Percentiles rank a stretch among this genome's conserved stretches.
These are phyloP conservation scores for Premnoplex brunnescens DNA, from an alignment of 2,797 vertebrate genomes.

Conservation along the genomic window DNA sequence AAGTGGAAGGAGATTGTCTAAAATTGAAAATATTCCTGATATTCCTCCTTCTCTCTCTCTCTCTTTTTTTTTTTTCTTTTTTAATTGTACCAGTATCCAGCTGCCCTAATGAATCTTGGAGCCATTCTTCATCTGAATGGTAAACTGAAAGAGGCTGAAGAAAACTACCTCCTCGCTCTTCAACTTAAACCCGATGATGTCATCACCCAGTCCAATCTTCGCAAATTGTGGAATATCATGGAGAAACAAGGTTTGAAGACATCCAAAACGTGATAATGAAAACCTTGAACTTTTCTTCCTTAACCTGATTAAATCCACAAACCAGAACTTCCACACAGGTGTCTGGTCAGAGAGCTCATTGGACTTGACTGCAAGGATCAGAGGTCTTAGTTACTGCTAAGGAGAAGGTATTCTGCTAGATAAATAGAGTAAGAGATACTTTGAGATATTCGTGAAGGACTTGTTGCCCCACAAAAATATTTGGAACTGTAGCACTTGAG, in stretches of 20 bases:
- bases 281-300: neutral
- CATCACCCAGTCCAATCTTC: conserved; percentile 98
- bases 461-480: conserved; percentile 34
- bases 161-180: conserved; percentile 95
- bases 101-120: conserved; percentile 97
- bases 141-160: conserved; percentile 91
- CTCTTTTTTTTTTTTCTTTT: neutral
- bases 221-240: conserved; percentile 99
- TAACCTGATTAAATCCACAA: conserved; percentile 7
- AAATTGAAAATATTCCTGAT: conserved; percentile 19
- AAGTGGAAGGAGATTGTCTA: conserved; percentile 22
- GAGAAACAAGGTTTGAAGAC: conserved; percentile 97
- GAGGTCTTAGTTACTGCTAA: conserved; percentile 61
- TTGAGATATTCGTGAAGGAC: conserved; percentile 57
- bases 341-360: conserved; percentile 5
- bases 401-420: conserved; percentile 58
- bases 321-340: conserved; percentile 41
- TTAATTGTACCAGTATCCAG: conserved; percentile 85
- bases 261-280: conserved; percentile 75
- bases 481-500: conserved; percentile 75
- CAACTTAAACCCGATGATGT: conserved; percentile 94
- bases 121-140: conserved; percentile 98
- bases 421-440: conserved; percentile 41
- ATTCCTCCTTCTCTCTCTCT: neutral
- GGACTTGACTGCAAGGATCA: conserved; percentile 28